Evolutionary conservation across 2,888 invertebrate species (phyloP).

Genomic region (Amorpha juglandis): DNA sequence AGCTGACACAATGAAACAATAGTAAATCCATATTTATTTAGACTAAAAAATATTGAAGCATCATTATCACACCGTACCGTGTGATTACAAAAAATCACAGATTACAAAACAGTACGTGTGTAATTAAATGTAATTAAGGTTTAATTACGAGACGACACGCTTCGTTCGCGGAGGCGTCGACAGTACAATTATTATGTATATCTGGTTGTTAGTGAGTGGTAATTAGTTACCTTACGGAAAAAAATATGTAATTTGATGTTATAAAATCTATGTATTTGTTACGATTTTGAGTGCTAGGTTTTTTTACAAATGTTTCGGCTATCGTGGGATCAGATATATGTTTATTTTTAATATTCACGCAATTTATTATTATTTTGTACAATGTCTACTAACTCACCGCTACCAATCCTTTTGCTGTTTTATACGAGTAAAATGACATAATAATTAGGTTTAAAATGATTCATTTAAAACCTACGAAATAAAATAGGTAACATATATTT

Average conservation of each 20-base stretch:
- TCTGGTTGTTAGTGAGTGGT: constrained; percentile 14
- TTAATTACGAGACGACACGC: constrained; percentile 21
- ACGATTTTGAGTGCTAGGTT: background rate
- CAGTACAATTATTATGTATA: constrained; percentile 18
- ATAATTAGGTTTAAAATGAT: too few relatives aligned
- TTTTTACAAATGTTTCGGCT: background rate
- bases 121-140: constrained; percentile 23
- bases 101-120: constrained; percentile 21
- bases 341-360: background rate
- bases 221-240: constrained; percentile 15
- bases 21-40: constrained; percentile 2
- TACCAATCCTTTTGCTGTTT: too few relatives aligned
- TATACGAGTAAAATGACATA: too few relatives aligned
- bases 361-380: too few relatives aligned
- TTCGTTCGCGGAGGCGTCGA: constrained; percentile 19
- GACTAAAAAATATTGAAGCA: constrained; percentile 23
- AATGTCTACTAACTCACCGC: too few relatives aligned
- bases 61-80: constrained; percentile 29
- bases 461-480: too few relatives aligned
- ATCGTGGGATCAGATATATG: background rate
- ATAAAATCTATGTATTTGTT: constrained; percentile 8
- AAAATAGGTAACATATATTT: too few relatives aligned
- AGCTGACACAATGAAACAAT: background rate
- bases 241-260: constrained; percentile 19
- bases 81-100: constrained; percentile 21